These are phyloP conservation scores for Gracilinanus agilis DNA, from an alignment of 2,113 vertebrate genomes.

Conservation along the genomic window DNA sequence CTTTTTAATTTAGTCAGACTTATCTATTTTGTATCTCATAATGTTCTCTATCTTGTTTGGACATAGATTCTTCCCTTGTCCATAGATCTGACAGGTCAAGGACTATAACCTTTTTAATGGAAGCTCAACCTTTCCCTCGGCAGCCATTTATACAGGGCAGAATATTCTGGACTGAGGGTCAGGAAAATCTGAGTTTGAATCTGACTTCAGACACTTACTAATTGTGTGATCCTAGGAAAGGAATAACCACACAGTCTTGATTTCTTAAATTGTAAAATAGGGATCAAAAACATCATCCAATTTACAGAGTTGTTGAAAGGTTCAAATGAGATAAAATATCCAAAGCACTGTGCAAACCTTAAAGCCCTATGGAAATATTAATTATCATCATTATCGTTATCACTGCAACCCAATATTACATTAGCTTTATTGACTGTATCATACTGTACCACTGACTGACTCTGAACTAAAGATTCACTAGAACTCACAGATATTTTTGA, in stretches of 20 bases:
- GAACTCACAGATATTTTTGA: background rate
- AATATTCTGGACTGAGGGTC: background rate
- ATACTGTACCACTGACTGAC: background rate
- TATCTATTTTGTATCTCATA: no score
- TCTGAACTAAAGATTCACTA: background rate
- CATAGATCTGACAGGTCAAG: no score
- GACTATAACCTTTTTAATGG: background rate
- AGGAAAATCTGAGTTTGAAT: background rate
- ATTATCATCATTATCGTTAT: background rate
- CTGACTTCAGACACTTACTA: background rate
- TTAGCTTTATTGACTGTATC: background rate
- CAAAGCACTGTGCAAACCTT: background rate
- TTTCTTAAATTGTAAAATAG: background rate
- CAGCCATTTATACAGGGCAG: background rate
- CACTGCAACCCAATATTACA: background rate
- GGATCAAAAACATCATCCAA: background rate
- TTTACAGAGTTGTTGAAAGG: background rate
- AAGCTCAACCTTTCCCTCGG: background rate
- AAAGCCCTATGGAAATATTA: background rate
- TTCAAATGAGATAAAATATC: background rate
- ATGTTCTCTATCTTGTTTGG: no score
- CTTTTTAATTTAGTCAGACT: no score
- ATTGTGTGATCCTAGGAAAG: background rate
- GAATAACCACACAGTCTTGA: background rate
- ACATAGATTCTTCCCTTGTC: no score